Base-by-base conservation (phyloP, 2,797 vertebrate species). In the Setipinna tenuifilis region DNA sequence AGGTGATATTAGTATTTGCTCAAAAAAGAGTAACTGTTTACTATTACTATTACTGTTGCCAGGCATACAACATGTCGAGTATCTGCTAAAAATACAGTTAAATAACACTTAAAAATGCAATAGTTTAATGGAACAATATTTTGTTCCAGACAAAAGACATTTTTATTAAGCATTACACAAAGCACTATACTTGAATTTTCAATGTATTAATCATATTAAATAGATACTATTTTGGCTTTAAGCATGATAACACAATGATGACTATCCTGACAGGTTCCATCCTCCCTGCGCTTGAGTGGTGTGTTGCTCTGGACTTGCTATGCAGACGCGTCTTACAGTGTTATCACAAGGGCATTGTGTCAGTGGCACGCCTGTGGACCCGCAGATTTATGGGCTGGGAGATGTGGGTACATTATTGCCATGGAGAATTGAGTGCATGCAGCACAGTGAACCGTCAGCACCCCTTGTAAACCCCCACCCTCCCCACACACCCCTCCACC, bases 261-360 rank as follows among this genome's bases (percentile, higher is more conserved):
- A 44, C 17, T 41, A 19, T 21, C 28, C 71, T 78, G 71, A 31
- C 35, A 78, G 71, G 35, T 44, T 78, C 71, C 16, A 78, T 21
- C 71, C 71, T 78, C 14, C 16, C 16, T 35, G 19, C 14, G 14
- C 12, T 31, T 35, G 65, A 71, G 65, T 44, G 71, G 35, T 35
- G 71, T 44, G 11, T 21, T 21, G 41, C 17, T 44, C 68, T 78
- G 31, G 5, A 21, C 31, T 21, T 16, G 19, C 71, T 31, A 44
- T 6, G 7, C 31, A 78, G 71, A 78, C 35, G 71, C 7, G 17
- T 17, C 35, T 78, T 19, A 19, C 71, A 78, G 84, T 88, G 89
- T 92, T 92, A 91, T 91, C 91, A 92, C 90, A 93, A 93, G 92
- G 91, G 86, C 92, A 87, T 88, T 91, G 90, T 92, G 91, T 93